Evolutionary conservation across 2,113 vertebrate species (phyloP).

Genomic region (Columba janthina): DNA sequence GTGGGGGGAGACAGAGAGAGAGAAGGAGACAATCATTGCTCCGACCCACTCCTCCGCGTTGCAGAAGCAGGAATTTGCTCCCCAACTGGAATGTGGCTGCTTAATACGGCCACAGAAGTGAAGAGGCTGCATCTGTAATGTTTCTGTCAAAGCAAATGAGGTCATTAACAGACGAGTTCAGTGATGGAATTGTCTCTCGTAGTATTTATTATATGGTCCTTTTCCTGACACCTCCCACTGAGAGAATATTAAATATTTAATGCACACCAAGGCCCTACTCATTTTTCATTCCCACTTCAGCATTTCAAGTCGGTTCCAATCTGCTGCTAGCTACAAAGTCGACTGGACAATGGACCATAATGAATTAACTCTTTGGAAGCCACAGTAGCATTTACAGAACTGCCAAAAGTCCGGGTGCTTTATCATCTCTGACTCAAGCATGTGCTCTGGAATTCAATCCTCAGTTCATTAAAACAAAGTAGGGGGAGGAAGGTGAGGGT

Average conservation of each 20-base stretch:
- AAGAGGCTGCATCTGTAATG: slow-evolving; percentile 66
- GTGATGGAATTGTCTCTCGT: slow-evolving; percentile 78
- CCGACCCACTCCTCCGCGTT: neutral
- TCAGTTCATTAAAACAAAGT: slow-evolving; percentile 51
- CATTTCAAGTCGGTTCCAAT: slow-evolving; percentile 69
- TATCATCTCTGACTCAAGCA: slow-evolving; percentile 41
- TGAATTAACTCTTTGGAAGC: slow-evolving; percentile 73
- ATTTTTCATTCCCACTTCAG: slow-evolving; percentile 83
- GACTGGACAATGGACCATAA: slow-evolving; percentile 73
- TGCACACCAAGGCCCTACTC: slow-evolving; percentile 72
- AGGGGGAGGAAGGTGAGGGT: neutral
- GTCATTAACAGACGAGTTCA: slow-evolving; percentile 80
- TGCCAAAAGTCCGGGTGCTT: slow-evolving; percentile 27
- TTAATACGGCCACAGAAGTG: slow-evolving; percentile 31
- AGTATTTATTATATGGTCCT: slow-evolving; percentile 84
- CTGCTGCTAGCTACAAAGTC: slow-evolving; percentile 72
- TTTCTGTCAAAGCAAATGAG: slow-evolving; percentile 81
- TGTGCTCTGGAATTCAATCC: slow-evolving; percentile 40
- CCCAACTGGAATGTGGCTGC: slow-evolving; percentile 34
- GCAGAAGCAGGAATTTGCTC: slow-evolving; percentile 46
- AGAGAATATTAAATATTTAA: slow-evolving; percentile 88
- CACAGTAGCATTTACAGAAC: slow-evolving; percentile 55
- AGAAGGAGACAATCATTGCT: neutral
- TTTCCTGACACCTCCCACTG: slow-evolving; percentile 83
- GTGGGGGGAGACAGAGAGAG: neutral